Evolutionary conservation across 2,113 vertebrate genomes (phyloP), one percentile per base, ranked within the genome.

Genomic region (Argyrosomus japonicus): DNA sequence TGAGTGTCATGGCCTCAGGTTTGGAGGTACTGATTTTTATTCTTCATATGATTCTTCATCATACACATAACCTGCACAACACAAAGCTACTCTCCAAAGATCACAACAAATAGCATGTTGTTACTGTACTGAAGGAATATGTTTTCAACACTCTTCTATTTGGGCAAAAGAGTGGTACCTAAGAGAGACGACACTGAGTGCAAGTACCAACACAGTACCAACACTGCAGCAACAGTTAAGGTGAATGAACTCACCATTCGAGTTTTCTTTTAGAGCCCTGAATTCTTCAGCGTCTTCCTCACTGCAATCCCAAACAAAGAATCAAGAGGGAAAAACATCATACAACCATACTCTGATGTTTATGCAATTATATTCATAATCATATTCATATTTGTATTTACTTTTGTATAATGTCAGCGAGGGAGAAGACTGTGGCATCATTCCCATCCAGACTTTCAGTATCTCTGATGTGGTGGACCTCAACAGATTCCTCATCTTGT

Each of bases 201-300:
- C 4, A 56, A 13, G 3, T 15, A 74, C n/a, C 56, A 68, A 51
- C 12, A 53, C 0, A 29, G 3, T n/a, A 43, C 45, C 9, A 25
- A 61, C 36, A 40, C 36, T 40, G 36, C 36, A 40, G 36, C 36
- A 40, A 8, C 36, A 40, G 36, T 40, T 9, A 40, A 40, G 36
- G 36, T 40, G 36, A 40, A 40, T 40, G 36, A 53, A 89, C 85
- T 2, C 11, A 93, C 94, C 86, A 88, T 74, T 84, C 3, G 45
- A 10, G 3, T 77, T 87, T 56, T 56, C 50, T 48, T 68, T 92
- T 4, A 91, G 65, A 81, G 79, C 13, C 32, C 12, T 47, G 5
- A 61, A 19, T 64, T 94, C 93, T 23, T 93, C 93, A 47, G 76
- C 27, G 0, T 94, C 91, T 43, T 93, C 92, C 0, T 94, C 92